Conservation (phyloP, 2,113 vertebrate genomes). For the Odocoileus hemionus region DNA sequence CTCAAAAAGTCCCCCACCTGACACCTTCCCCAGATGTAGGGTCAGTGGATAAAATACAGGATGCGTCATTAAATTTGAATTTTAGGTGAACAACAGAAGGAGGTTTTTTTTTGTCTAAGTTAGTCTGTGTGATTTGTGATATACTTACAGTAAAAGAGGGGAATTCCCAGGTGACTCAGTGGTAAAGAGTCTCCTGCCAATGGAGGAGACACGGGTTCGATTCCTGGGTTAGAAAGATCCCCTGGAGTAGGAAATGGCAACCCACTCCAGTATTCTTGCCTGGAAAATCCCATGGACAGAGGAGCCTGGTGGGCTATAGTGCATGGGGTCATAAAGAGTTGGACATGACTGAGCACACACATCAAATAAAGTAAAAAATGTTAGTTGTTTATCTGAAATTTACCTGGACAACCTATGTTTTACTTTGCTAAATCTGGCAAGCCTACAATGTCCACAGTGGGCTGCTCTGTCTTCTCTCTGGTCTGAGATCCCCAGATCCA, state of each 20-base stretch:
- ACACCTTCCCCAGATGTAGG: background rate
- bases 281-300: background rate
- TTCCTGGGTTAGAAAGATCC: background rate
- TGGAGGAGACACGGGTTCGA: background rate
- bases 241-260: background rate
- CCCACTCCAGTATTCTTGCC: background rate
- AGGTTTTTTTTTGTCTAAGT: background rate
- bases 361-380: background rate
- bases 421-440: background rate
- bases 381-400: background rate
- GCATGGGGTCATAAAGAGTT: background rate
- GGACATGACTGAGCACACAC: background rate
- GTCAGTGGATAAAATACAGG: background rate
- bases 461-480: background rate
- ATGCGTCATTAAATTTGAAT: background rate
- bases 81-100: background rate
- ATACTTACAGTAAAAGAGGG: background rate
- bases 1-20: background rate
- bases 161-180: background rate
- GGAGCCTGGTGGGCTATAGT: background rate
- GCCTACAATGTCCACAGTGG: fast-evolving
- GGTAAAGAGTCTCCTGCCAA: background rate
- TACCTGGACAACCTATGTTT: background rate
- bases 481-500: background rate
- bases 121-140: background rate